phyloP scores from a whole-genome alignment of 2,888 invertebrate species.

The Oxycera nigricornis region DNA sequence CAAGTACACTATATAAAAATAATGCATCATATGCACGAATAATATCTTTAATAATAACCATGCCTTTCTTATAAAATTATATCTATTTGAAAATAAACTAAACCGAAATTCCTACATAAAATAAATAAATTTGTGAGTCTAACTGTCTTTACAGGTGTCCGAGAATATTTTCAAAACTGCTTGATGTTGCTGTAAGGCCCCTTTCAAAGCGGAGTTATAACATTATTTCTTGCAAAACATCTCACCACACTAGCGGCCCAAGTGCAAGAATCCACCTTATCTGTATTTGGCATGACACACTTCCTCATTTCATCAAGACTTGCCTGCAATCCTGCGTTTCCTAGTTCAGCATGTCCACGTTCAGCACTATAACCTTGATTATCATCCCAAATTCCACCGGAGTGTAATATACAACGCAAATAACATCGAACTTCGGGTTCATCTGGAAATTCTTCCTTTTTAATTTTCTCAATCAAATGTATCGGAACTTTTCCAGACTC shows the following conservation, averaged over 20 bases:
- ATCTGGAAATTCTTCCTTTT: background rate
- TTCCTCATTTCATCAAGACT: background rate
- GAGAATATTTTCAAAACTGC: background rate
- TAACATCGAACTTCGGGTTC: slow-evolving; percentile 14
- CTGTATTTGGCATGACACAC: background rate
- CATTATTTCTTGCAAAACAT: slow-evolving; percentile 5
- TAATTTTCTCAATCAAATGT: background rate
- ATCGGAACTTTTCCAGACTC: background rate
- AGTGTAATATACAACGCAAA: slow-evolving; percentile 4
- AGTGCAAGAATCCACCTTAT: background rate
- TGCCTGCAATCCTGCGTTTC: background rate
- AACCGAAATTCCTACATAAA: too few relatives aligned
- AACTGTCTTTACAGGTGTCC: too few relatives aligned
- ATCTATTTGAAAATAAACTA: too few relatives aligned
- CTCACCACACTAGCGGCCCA: background rate
- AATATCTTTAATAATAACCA: too few relatives aligned
- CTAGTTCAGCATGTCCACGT: background rate
- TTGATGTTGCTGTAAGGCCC: too few relatives aligned
- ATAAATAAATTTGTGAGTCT: too few relatives aligned
- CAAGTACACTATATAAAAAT: too few relatives aligned
- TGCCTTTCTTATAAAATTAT: too few relatives aligned
- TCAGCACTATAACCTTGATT: slow-evolving; percentile 1
- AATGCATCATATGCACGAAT: too few relatives aligned
- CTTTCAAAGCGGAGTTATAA: background rate
- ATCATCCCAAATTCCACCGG: slow-evolving; percentile 16